Conservation (phyloP, 2,888 invertebrate species). For the Rotaria macrura region DNA sequence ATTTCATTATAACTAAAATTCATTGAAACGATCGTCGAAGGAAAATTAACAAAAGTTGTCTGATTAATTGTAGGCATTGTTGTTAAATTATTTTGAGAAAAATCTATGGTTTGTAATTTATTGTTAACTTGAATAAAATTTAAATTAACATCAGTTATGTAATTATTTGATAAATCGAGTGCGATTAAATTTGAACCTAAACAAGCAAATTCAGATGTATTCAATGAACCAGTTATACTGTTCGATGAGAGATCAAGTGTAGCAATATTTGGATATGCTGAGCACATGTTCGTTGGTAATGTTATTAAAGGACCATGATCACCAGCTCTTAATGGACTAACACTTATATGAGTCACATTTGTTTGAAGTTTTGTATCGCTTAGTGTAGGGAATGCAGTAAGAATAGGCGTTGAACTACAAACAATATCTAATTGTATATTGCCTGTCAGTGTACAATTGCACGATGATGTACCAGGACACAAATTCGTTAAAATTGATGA, state of each 20-base stretch:
- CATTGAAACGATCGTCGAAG: not conserved
- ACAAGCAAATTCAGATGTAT: not conserved
- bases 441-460: not conserved
- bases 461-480: not conserved
- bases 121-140: not conserved
- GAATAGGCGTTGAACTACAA: not conserved
- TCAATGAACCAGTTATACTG: not conserved
- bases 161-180: not conserved
- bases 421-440: not conserved
- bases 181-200: not conserved
- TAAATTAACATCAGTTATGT: not conserved
- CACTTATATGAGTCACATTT: not conserved
- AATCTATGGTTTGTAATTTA: not conserved
- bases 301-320: not conserved
- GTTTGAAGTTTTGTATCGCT: not conserved
- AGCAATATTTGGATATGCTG: not conserved
- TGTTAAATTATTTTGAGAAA: not conserved
- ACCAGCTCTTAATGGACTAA: not conserved
- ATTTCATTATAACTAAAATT: slow-evolving; percentile 15
- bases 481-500: not conserved
- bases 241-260: not conserved
- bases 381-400: not conserved
- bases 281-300: not conserved
- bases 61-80: not conserved
- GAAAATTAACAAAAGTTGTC: not conserved